Base-by-base conservation (phyloP, 2,888 invertebrate genomes). In the Mythimna albipuncta region DNA sequence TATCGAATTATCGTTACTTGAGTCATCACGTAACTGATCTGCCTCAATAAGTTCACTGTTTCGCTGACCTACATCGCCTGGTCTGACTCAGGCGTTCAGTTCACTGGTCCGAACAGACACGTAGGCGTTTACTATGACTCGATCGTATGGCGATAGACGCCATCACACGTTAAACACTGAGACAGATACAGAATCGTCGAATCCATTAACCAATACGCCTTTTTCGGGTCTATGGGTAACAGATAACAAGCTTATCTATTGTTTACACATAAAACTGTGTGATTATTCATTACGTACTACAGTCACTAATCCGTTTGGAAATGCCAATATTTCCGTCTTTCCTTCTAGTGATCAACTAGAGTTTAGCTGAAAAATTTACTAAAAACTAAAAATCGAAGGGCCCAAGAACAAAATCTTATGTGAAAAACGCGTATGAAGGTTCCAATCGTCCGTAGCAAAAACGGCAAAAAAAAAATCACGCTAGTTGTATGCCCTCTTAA, bases 11-110 rank as follows among this genome's bases (percentile, higher is more conserved):
- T 47, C 74, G 44, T 38, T 4, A 16, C 44, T 10, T 54, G 16
- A 78, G 38, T 78, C 21, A 72, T 78, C 41, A 54, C 26, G n/a
- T 61, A 16, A 74, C 79, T 74, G 74, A 74, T 72, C 59, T 79
- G 38, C 59, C 72, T 75, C 73, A 87, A 77, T 52, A 66, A 64
- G 58, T 68, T 64, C 55, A 54, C 35, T 64, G 70, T 63, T 63
- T 38, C 32, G 13, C 63, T 75, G 77, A 81, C 77, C 76, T 64
- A 77, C n/a, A 67, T 77, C 11, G 6, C 61, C 38, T 41, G 72
- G 26, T n/a, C 52, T 44, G 44, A 74, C 52, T 78, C 52, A 58
- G 59, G 38, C 35, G 11, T 58, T 6, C 58, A 38, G 58, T n/a
- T 64, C 58, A 58, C 58, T 35, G 58, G 58, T 35, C 35, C 38